These are phyloP conservation scores for Salvator merianae DNA, from an alignment of 2,113 vertebrate species.

Conservation along the genomic window DNA sequence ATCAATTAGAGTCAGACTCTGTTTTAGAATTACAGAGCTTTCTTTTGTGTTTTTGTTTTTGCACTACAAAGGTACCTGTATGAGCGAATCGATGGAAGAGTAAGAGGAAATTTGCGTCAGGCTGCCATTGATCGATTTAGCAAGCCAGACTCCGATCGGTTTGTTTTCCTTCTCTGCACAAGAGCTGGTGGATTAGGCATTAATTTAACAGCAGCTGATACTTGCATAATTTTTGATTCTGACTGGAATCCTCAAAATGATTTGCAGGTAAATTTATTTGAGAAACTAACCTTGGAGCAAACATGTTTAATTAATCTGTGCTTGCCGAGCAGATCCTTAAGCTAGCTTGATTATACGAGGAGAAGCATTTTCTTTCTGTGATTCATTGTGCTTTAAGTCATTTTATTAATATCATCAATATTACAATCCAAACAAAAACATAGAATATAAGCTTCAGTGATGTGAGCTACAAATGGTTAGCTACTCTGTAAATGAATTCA, in stretches of 20 bases:
- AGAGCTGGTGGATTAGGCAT: slow-evolving; percentile 96
- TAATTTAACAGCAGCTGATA: slow-evolving; percentile 97
- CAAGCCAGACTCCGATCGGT: slow-evolving; percentile 96
- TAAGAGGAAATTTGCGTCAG: slow-evolving; percentile 94
- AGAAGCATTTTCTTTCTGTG: too few relatives aligned
- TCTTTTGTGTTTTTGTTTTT: slow-evolving; percentile 11
- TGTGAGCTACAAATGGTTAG: too few relatives aligned
- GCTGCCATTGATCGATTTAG: slow-evolving; percentile 98
- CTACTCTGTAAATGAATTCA: too few relatives aligned
- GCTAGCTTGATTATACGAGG: not conserved
- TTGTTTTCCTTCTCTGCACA: slow-evolving; percentile 97
- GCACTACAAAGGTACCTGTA: slow-evolving; percentile 86
- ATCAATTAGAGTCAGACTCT: not conserved
- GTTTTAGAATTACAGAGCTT: fast-evolving
- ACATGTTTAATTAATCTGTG: not conserved
- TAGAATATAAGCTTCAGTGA: too few relatives aligned
- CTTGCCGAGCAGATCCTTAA: too few relatives aligned
- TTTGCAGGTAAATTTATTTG: slow-evolving; percentile 84
- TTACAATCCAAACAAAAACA: too few relatives aligned
- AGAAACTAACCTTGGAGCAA: not conserved
- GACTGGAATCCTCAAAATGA: slow-evolving; percentile 99
- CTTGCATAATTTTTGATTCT: slow-evolving; percentile 98
- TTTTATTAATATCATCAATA: too few relatives aligned
- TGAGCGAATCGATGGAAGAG: slow-evolving; percentile 94
- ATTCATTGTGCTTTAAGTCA: too few relatives aligned